Conservation (phyloP, 2,888 invertebrate species). For the Helleia helle region DNA sequence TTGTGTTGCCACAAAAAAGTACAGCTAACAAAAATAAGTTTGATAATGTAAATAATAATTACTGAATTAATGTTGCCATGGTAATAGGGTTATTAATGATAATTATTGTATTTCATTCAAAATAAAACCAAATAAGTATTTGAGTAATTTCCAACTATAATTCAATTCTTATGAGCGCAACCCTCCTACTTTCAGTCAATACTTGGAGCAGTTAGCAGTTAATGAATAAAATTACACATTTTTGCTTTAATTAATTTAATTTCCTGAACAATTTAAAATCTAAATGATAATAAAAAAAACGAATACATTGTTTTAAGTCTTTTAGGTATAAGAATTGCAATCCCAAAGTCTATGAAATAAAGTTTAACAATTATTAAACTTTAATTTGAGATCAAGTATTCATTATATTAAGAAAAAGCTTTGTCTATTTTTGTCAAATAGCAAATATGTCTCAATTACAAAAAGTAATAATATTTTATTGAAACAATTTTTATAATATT, state of each 20-base stretch:
- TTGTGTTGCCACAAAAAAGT: no score
- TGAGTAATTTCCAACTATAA: no score
- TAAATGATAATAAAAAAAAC: constrained; percentile 1
- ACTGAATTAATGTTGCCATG: no score
- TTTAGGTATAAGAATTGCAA: background rate
- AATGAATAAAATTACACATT: no score
- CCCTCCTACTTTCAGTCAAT: no score
- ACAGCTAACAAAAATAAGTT: no score
- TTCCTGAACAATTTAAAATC: constrained; percentile 3
- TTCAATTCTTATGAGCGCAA: no score
- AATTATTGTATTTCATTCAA: no score
- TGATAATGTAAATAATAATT: no score
- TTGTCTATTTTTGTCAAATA: background rate
- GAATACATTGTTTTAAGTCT: background rate
- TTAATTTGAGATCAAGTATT: constrained; percentile 11
- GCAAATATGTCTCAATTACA: background rate
- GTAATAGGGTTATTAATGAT: no score
- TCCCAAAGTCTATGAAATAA: background rate
- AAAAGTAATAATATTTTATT: background rate
- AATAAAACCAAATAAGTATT: no score
- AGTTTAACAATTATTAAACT: background rate
- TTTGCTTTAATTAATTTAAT: constrained; percentile 1
- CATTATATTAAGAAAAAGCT: constrained; percentile 1
- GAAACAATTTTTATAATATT: background rate
- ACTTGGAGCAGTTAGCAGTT: no score